Conservation (phyloP, 2,888 invertebrate genomes). For the Anodontia alba region DNA sequence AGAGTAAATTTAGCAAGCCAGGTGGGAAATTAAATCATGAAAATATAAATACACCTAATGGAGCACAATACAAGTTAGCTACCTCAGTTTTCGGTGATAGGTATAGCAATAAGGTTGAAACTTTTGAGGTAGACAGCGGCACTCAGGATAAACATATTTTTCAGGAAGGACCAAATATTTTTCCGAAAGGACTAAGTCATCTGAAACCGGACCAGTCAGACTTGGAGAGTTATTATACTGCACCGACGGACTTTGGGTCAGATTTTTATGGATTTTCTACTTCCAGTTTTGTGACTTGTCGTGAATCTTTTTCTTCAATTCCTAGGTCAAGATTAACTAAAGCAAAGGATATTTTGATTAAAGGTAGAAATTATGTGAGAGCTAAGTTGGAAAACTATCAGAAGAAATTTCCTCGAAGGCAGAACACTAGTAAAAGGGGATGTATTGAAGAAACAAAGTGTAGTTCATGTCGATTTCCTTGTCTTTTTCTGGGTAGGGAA, state of each 20-base stretch:
- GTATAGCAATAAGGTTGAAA: not conserved
- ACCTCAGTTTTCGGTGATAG: not conserved
- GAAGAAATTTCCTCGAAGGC: conserved; percentile 18
- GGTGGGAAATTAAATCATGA: not conserved
- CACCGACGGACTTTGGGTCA: not conserved
- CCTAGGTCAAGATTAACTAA: conserved; percentile 46
- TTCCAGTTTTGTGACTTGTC: not conserved
- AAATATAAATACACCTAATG: not conserved
- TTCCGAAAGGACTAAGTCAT: not conserved
- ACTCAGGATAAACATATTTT: too few species aligned
- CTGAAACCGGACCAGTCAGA: not conserved
- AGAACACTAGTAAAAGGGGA: not conserved
- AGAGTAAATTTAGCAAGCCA: conserved; percentile 7
- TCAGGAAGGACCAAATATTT: not conserved
- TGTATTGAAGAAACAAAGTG: not conserved
- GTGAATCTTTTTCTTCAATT: not conserved
- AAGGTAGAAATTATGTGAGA: conserved; percentile 54
- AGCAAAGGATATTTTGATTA: conserved; percentile 48
- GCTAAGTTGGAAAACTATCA: conserved; percentile 49
- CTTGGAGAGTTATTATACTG: not conserved
- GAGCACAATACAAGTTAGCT: not conserved
- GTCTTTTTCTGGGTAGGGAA: conserved; percentile 51
- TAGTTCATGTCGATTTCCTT: conserved; percentile 53
- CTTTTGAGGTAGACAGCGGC: too few species aligned
- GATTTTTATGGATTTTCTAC: not conserved